Conservation (phyloP, 2,797 vertebrate species). For the Sebastes iracundus region DNA sequence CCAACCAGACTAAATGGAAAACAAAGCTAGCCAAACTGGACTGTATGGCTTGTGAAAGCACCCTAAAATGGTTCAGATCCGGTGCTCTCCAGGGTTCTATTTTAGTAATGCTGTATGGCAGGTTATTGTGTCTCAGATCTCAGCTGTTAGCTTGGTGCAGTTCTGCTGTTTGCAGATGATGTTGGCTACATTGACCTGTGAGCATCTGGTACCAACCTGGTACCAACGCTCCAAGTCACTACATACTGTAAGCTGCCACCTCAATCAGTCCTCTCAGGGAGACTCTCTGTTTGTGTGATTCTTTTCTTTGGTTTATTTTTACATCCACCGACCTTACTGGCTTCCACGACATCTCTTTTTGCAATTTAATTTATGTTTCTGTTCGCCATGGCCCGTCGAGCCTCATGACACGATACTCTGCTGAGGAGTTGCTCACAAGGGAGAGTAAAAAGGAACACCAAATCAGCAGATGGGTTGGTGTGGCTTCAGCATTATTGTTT, state of each 20-base stretch:
- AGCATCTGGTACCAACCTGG: not conserved
- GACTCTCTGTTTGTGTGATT: no score
- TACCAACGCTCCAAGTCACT: not conserved
- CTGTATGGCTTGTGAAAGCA: no score
- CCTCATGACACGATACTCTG: no score
- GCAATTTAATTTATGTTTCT: no score
- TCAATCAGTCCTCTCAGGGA: no score
- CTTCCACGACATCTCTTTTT: not conserved
- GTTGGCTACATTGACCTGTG: not conserved
- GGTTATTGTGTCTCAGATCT: constrained; percentile 27
- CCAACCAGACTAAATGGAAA: no score
- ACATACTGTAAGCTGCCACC: no score
- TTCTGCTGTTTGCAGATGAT: not conserved
- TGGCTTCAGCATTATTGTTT: not conserved
- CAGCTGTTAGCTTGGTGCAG: constrained; percentile 7
- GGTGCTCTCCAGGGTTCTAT: not conserved
- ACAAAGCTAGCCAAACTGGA: no score
- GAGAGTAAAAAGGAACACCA: not conserved
- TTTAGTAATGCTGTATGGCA: not conserved
- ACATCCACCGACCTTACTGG: no score
- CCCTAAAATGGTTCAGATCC: not conserved
- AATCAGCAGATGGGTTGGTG: not conserved
- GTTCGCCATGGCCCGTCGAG: not conserved
- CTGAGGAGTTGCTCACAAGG: no score
- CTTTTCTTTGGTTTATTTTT: no score